Conservation (phyloP, 2,797 vertebrate genomes). For the Poeciliopsis infans region DNA sequence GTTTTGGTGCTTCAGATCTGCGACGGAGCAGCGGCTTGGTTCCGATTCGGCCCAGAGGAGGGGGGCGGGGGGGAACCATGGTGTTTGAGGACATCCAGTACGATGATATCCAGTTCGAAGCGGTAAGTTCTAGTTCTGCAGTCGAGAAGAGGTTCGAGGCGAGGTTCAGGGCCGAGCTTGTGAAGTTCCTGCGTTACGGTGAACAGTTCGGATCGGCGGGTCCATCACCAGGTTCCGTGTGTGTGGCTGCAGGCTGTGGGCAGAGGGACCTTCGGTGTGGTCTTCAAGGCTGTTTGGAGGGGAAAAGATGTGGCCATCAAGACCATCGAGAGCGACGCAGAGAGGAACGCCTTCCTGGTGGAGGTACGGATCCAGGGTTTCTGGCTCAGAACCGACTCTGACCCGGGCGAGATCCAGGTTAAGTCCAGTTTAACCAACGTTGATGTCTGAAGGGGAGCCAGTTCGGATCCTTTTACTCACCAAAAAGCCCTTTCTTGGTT, state of each 20-base stretch:
- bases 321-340: conserved; percentile 96
- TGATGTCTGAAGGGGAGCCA: background rate
- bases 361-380: conserved; percentile 75
- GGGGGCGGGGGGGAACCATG: background rate
- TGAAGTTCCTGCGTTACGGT: background rate
- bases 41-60: background rate
- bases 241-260: conserved; percentile 87
- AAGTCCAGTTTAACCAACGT: background rate
- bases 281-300: conserved; percentile 96
- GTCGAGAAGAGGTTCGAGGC: background rate
- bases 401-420: background rate
- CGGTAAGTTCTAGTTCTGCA: conserved; percentile 80
- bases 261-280: conserved; percentile 97
- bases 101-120: conserved; percentile 92
- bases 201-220: background rate
- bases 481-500: background rate
- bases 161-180: background rate
- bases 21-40: background rate
- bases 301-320: conserved; percentile 97
- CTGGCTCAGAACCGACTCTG: background rate
- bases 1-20: background rate
- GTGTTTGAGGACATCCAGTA: conserved; percentile 94
- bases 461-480: background rate
- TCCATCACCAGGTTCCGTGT: background rate
- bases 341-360: conserved; percentile 93